A percentile compares a stretch with the other conserved stretches of the same genome.
Conservation (phyloP, 2,797 vertebrate genomes). For the Pteropus rufus region DNA sequence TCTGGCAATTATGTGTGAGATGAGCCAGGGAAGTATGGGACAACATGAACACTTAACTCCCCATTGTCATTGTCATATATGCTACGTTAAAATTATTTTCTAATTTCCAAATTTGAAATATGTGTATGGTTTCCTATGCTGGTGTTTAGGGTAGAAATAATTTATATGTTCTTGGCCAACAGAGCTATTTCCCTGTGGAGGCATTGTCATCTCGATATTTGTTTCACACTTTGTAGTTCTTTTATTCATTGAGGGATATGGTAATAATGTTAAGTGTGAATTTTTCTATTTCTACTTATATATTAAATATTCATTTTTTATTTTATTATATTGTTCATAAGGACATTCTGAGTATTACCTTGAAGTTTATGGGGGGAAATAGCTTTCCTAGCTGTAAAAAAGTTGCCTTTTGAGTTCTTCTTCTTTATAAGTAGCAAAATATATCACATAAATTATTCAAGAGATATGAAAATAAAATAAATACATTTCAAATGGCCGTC, state of each 20-base stretch:
- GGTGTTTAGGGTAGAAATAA: constrained; percentile 17
- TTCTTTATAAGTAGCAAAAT: constrained; percentile 35
- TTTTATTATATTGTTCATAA: constrained; percentile 43
- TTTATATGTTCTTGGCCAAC: not conserved
- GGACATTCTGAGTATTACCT: not conserved
- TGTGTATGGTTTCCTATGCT: not conserved
- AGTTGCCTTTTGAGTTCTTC: constrained; percentile 35
- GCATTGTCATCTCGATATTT: not conserved
- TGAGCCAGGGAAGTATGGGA: not conserved
- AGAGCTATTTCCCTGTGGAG: not conserved
- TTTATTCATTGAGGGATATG: constrained; percentile 4
- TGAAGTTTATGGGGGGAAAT: constrained; percentile 14
- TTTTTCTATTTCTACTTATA: constrained; percentile 44
- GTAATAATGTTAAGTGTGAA: constrained; percentile 10
- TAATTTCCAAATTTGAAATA: constrained; percentile 24
- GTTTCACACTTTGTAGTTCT: constrained; percentile 8
- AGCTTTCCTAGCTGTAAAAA: constrained; percentile 48
- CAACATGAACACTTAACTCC: not conserved
- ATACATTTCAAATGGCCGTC: constrained; percentile 43
- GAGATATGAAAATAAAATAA: constrained; percentile 59
- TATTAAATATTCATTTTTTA: constrained; percentile 52
- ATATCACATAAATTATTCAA: constrained; percentile 62
- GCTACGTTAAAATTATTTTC: not conserved
- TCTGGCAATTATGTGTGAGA: not conserved
- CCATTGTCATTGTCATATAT: not conserved